Percentiles rank a stretch among this genome's conserved stretches.
phyloP scores from a whole-genome alignment of 2,113 vertebrate genomes.

The Gnathonemus echidnorhynchus region DNA sequence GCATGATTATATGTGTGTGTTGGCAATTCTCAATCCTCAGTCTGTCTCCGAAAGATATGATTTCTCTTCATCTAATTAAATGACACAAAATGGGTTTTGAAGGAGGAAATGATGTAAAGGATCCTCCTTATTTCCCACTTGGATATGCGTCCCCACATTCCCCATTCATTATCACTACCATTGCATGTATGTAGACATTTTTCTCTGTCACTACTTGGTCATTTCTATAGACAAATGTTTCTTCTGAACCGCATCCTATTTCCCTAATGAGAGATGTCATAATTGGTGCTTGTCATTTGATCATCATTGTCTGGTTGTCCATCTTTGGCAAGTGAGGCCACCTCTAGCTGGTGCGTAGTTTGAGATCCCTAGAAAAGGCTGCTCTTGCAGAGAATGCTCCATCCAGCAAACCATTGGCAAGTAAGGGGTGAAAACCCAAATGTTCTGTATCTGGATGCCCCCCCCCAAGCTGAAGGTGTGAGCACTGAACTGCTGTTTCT shows the following conservation, averaged over 20 bases:
- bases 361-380: neutral
- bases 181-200: neutral
- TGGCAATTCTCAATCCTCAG: neutral
- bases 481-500: neutral
- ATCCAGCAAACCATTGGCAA: neutral
- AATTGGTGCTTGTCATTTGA: neutral
- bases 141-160: neutral
- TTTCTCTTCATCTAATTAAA: neutral
- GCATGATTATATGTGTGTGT: slow-evolving; percentile 9
- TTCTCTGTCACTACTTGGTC: neutral
- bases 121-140: neutral
- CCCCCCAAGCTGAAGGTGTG: neutral
- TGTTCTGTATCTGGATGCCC: neutral
- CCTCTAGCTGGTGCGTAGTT: neutral
- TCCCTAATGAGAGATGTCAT: neutral
- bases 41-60: neutral
- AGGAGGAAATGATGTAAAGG: neutral
- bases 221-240: neutral
- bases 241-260: neutral
- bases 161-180: neutral
- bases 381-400: neutral
- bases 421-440: neutral
- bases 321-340: neutral
- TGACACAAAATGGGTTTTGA: neutral
- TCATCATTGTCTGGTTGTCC: neutral